A percentile compares a stretch with the other conserved stretches of the same genome.
phyloP scores from a whole-genome alignment of 2,113 vertebrate genomes.

The Macrotis lagotis region DNA sequence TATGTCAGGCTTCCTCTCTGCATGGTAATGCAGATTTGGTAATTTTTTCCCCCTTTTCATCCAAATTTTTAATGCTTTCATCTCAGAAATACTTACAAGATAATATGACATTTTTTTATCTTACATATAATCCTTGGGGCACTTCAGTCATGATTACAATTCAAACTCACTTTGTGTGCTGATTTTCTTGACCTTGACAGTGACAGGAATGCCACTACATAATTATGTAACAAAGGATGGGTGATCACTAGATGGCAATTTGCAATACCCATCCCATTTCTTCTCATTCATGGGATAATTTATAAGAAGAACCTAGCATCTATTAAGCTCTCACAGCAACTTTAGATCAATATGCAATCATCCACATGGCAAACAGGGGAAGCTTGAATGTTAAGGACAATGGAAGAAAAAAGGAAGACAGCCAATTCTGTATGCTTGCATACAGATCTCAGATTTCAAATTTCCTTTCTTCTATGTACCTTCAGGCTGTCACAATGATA shows the following conservation, averaged over 20 bases:
- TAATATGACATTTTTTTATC: neutral
- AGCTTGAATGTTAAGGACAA: neutral
- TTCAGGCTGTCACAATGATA: neutral
- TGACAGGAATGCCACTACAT: too few relatives aligned
- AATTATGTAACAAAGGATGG: neutral
- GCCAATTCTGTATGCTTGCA: neutral
- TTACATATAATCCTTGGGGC: too few relatives aligned
- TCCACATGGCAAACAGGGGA: too few relatives aligned
- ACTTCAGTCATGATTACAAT: neutral
- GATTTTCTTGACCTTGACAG: neutral
- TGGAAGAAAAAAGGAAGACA: neutral
- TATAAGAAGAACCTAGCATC: too few relatives aligned
- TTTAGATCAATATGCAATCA: too few relatives aligned
- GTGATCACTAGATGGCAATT: too few relatives aligned
- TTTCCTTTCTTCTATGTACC: neutral
- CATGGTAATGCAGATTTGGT: neutral
- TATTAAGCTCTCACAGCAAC: too few relatives aligned
- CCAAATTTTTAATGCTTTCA: neutral
- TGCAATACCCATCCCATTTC: too few relatives aligned
- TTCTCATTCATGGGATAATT: neutral
- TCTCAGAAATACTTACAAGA: neutral
- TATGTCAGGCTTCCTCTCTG: neutral
- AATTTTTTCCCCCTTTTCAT: neutral
- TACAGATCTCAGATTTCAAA: neutral
- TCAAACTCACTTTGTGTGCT: neutral